Evolutionary conservation across 30 jellyfish, hydroid and myxozoan species (phyloP).

Genomic region (Turritopsis dohrnii): DNA sequence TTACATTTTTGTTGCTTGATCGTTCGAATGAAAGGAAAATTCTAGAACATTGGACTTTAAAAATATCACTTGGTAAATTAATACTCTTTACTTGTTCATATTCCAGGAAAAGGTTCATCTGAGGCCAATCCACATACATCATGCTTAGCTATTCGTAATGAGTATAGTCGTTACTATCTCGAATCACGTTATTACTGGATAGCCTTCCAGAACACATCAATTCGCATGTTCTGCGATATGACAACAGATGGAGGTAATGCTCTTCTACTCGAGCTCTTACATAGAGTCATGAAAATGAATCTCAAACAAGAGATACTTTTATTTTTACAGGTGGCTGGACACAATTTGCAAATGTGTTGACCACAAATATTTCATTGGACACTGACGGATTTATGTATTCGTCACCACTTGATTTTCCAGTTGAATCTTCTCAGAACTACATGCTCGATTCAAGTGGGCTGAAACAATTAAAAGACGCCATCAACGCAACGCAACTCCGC

Average conservation of each 20-base stretch:
- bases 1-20: too few species aligned
- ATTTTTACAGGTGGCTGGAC: not conserved
- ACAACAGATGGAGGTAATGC: not conserved
- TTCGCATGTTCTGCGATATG: not conserved
- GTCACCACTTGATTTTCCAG: not conserved
- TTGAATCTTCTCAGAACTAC: not conserved
- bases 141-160: not conserved
- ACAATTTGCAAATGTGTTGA: not conserved
- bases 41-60: not conserved
- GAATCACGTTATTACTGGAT: not conserved
- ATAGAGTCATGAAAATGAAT: not conserved
- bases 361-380: not conserved
- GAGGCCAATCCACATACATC: not conserved
- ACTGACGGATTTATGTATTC: not conserved
- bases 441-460: not conserved
- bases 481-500: not conserved
- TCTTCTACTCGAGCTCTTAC: not conserved
- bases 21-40: not conserved
- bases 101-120: not conserved
- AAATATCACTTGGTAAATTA: not conserved
- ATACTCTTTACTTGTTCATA: not conserved
- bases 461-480: not conserved
- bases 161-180: not conserved
- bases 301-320: not conserved
- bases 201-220: not conserved